Base-by-base conservation (phyloP, 2,888 invertebrate genomes). In the Dolomedes plantarius region DNA sequence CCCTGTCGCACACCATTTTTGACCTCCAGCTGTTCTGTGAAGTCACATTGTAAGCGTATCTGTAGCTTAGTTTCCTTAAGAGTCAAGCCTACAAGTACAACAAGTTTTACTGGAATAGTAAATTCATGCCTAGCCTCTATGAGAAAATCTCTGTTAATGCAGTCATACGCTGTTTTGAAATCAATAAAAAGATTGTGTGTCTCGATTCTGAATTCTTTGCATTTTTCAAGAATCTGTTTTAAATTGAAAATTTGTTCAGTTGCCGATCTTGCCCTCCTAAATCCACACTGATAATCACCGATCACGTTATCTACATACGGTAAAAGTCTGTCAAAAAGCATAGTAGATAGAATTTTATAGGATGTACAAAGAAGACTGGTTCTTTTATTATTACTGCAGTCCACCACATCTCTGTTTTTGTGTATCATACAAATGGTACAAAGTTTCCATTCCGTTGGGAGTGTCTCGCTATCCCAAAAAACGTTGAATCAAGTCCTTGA, bases 41-140 rank as follows among this genome's bases (percentile, higher is more conserved):
- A 13, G 3, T 7, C 13, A 36, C 27, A 69, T 39, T 39, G 39
- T 1, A 69, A 23, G 11, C 0, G 32, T 0, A 39, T 19, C 23
- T 0, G 19, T 0, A 19, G 6, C 36, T 19, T 6, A 0, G 39
- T 39, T 50, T 50, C 41, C 1, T n/a, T 50, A 0, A 29, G 23
- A 0, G 23, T 72, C 36, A 29, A 16, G n/a, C 0, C 46, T 7
- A 9, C 19, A 11, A 72, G 50, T 32, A 27, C n/a, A n/a, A n/a
- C 27, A 7, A 68, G 36, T 32, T 77, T 50, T 1, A 77, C 7
- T 31, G 27, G 68, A 5, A 77, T 46, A 56, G 50, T 16, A n/a
- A n/a, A 77, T 23, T 77, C 77, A 50, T 7, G 1, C 67, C 77
- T 23, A 36, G 68, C 68, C 16, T 77, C 27, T 9, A 68, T 0